Evolutionary conservation across 2,113 vertebrate species (phyloP).

Genomic region (Castor canadensis): DNA sequence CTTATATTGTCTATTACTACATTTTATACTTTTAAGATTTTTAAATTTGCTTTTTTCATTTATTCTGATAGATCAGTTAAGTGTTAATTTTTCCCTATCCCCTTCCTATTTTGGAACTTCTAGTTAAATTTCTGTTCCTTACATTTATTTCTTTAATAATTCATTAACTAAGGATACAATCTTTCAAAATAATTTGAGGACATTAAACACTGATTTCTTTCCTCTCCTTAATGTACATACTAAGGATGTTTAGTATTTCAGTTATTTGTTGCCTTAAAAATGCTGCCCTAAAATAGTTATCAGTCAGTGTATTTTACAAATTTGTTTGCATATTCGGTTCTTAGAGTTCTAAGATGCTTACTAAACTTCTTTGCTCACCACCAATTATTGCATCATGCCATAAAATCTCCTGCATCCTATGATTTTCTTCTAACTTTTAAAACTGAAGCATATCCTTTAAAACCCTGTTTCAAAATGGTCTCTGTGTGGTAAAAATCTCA

Average conservation of each 20-base stretch:
- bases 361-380: background rate
- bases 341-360: background rate
- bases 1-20: background rate
- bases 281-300: background rate
- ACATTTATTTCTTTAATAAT: background rate
- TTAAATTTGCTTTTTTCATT: background rate
- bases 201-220: background rate
- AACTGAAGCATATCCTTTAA: background rate
- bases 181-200: conserved; percentile 12
- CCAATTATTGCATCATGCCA: background rate
- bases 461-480: background rate
- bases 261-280: background rate
- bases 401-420: background rate
- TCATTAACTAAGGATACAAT: background rate
- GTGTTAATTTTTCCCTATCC: background rate
- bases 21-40: background rate
- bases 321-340: background rate
- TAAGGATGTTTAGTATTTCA: background rate
- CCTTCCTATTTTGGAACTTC: background rate
- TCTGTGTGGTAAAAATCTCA: background rate
- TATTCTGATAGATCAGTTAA: background rate
- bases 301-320: background rate
- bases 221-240: background rate
- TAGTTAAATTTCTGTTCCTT: background rate
- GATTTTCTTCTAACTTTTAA: background rate